Evolutionary conservation across 2,113 vertebrate genomes (phyloP).

Genomic region (Argyrosomus japonicus): DNA sequence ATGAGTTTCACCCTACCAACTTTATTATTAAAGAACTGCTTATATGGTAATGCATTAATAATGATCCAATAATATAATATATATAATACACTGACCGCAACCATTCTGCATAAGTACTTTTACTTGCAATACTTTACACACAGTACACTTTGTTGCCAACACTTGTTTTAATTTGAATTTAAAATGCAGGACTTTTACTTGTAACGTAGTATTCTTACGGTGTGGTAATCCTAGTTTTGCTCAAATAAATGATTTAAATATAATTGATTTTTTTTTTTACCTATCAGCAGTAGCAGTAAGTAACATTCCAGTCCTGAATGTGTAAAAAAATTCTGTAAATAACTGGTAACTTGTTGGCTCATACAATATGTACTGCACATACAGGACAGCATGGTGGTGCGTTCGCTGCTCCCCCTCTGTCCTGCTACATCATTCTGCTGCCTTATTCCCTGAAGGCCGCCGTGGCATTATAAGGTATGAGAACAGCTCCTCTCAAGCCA

Average conservation of each 20-base stretch:
- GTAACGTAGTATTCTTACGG: neutral
- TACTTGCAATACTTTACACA: neutral
- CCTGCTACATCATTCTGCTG: conserved; percentile 23
- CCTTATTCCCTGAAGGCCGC: conserved; percentile 51
- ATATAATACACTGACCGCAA: neutral
- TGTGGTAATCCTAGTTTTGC: neutral
- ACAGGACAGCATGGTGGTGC: conserved; percentile 20
- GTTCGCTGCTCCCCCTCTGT: conserved; percentile 23
- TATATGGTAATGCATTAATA: no score
- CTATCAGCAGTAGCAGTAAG: neutral
- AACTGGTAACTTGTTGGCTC: conserved; percentile 9
- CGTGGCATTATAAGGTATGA: conserved; percentile 65
- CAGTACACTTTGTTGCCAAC: neutral
- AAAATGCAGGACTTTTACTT: neutral
- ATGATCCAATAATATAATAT: no score
- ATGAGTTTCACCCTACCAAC: no score
- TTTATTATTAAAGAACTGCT: no score
- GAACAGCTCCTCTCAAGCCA: conserved; percentile 62
- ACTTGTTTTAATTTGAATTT: neutral
- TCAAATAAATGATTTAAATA: neutral
- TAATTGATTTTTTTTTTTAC: neutral
- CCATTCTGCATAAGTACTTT: neutral
- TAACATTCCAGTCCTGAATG: neutral
- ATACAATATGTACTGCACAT: conserved; percentile 33
- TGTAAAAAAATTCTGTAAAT: neutral